Evolutionary conservation across 1,140 invertebrate species (phyloP), one percentile per base, ranked within the genome.

Genomic region (Colletes gigas): DNA sequence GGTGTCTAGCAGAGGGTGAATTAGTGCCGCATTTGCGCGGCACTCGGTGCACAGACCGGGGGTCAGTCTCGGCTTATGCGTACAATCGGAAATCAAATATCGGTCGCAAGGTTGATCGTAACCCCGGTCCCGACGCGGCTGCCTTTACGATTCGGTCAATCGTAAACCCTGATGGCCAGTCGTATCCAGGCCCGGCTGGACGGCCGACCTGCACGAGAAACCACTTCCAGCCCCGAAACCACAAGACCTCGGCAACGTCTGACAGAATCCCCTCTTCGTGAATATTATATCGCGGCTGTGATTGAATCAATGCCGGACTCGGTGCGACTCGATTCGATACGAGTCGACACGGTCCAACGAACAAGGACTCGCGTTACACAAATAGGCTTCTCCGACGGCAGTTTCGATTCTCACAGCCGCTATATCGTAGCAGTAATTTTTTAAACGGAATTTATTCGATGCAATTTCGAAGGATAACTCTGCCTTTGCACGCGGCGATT

Each of bases 81-180:
- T 44, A 72, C 69, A 52, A 87, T 82, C 78, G 57, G 77, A 72
- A 84, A 76, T 84, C 71, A 44, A 71, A 71, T 71, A 67, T 72
- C 81, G 67, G 65, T 19, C 8, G 55, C 6, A 30, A 21, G 68
- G 76, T 41, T 65, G 79, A 62, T 54, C 77, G 63, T 69, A 66
- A 30, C 30, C 57, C 17, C 60, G 54, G n/a, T 10, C 62, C 72
- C 59, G 44, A 30, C 44, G n/a, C 19, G 55, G 44, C 39, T 50
- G 75, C 60, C 74, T 87, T 87, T 87, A 84, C 67, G 85, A 83
- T 86, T 86, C 82, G 85, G 84, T 86, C 82, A 84, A 84, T 87
- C 85, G 74, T 87, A 87, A 87, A 87, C 57, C 67, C 72, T 60
- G 85, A 86, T 86, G 81, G 73, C 82, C 57, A n/a, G 47, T 19